Conservation (phyloP, 2,113 vertebrate genomes). For the Euleptes europaea region DNA sequence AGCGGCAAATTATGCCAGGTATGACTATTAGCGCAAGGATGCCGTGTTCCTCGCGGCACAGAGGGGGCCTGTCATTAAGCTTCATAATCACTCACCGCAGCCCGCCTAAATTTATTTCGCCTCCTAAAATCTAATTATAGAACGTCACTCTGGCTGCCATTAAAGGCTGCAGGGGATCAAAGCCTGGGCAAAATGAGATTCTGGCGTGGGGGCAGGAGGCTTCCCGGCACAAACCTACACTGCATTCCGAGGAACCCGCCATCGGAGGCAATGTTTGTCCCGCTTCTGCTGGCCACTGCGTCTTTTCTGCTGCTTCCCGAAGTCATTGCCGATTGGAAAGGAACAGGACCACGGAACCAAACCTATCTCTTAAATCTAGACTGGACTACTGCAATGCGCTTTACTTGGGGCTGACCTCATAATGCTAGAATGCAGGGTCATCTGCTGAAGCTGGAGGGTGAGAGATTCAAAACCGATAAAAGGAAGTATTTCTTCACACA, state of each 20-base stretch:
- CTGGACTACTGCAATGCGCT: no score
- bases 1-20: background rate
- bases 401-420: no score
- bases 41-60: background rate
- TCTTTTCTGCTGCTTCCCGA: background rate
- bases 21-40: background rate
- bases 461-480: no score
- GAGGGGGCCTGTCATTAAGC: background rate
- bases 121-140: conserved; percentile 17
- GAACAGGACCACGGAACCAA: conserved; percentile 7
- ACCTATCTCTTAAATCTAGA: no score
- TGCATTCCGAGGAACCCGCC: background rate
- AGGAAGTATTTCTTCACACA: no score
- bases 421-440: no score
- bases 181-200: background rate
- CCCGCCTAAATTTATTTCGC: conserved; percentile 9
- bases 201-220: background rate
- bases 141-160: background rate
- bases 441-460: no score
- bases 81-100: conserved; percentile 2
- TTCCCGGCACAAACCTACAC: background rate
- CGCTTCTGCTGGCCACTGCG: conserved; percentile 2
- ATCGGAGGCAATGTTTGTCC: conserved; percentile 6
- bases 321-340: conserved; percentile 47
- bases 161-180: background rate